Percentiles rank a stretch among this genome's conserved stretches.
These are phyloP conservation scores for Conger conger DNA, from an alignment of 2,113 vertebrate species.

Conservation along the genomic window DNA sequence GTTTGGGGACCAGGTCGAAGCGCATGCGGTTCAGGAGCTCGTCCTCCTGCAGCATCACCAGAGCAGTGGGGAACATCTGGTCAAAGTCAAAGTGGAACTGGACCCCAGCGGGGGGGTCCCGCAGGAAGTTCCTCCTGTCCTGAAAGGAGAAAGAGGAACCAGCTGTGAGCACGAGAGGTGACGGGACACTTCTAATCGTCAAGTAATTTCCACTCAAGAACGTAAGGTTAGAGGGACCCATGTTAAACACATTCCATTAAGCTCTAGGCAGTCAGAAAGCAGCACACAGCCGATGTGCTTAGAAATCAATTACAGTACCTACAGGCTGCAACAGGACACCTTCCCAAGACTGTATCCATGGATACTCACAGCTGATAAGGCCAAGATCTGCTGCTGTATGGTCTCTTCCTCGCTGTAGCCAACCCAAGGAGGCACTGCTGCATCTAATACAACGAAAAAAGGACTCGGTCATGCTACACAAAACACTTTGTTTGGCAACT, in stretches of 20 bases:
- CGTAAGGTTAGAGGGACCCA: not conserved
- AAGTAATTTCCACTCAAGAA: not conserved
- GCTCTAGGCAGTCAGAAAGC: not conserved
- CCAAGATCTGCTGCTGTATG: slow-evolving; percentile 93
- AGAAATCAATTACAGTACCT: not conserved
- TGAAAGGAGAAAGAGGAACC: slow-evolving; percentile 43
- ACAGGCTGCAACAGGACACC: not conserved
- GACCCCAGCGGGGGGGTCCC: slow-evolving; percentile 87
- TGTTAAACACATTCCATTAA: not conserved
- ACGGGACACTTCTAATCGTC: not conserved
- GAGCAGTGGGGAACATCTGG: slow-evolving; percentile 84
- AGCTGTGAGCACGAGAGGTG: no score
- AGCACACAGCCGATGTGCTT: not conserved
- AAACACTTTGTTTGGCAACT: not conserved
- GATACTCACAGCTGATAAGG: slow-evolving; percentile 88
- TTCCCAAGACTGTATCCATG: not conserved
- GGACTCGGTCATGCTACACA: not conserved
- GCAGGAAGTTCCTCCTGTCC: slow-evolving; percentile 89
- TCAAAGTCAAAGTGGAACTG: slow-evolving; percentile 91
- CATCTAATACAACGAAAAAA: slow-evolving; percentile 64
- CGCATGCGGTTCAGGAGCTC: slow-evolving; percentile 90
- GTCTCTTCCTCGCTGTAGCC: slow-evolving; percentile 95
- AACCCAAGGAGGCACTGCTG: slow-evolving; percentile 90
- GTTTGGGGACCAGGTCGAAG: slow-evolving; percentile 90
- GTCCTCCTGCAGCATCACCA: slow-evolving; percentile 92